These are phyloP conservation scores for Cirrhinus molitorella DNA, from an alignment of 2,797 vertebrate species.

Conservation along the genomic window DNA sequence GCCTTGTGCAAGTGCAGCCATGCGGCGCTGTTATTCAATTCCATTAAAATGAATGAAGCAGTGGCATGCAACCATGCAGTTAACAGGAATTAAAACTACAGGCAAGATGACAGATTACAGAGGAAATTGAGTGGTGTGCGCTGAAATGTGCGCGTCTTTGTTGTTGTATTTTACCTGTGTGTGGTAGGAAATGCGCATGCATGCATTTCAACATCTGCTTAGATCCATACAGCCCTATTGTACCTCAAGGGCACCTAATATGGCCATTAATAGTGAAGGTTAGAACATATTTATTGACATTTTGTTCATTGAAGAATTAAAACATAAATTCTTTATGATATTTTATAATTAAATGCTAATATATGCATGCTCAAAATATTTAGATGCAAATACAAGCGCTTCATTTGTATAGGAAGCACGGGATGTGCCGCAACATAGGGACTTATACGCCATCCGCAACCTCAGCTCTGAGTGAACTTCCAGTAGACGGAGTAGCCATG, in stretches of 20 bases:
- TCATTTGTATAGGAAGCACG: background rate
- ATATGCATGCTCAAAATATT: background rate
- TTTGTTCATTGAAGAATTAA: background rate
- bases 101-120: slow-evolving; percentile 85
- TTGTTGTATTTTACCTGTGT: slow-evolving; percentile 61
- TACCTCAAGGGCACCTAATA: background rate
- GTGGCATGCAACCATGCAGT: slow-evolving; percentile 81
- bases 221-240: slow-evolving; percentile 3
- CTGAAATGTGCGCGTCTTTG: slow-evolving; percentile 54
- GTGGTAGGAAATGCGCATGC: slow-evolving; percentile 37
- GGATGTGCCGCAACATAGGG: background rate
- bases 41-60: slow-evolving; percentile 84
- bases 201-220: slow-evolving; percentile 28
- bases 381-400: background rate
- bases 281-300: slow-evolving; percentile 10
- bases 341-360: background rate
- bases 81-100: slow-evolving; percentile 87
- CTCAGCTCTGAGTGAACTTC: slow-evolving; percentile 50
- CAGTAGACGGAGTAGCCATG: slow-evolving; percentile 76
- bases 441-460: slow-evolving; percentile 9
- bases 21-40: slow-evolving; percentile 84
- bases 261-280: background rate
- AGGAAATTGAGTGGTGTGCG: slow-evolving; percentile 70
- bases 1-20: slow-evolving; percentile 78
- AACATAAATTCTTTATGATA: background rate